Base-by-base conservation (phyloP, 2,797 vertebrate species). In the Apogon talboti region DNA sequence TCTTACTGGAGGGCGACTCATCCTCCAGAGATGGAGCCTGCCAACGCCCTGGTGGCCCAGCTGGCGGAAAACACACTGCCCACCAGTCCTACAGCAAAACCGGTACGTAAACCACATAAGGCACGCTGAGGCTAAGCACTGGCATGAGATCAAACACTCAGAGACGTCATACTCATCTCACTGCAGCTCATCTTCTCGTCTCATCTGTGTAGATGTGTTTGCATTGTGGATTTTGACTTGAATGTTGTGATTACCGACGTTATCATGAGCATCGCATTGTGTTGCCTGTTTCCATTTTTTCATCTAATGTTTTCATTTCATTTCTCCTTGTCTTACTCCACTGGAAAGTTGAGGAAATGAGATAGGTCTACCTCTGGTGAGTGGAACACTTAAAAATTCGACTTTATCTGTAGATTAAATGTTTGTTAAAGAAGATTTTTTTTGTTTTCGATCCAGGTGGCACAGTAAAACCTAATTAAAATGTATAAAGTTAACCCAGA, bases 1-100 rank as follows among this genome's bases (percentile, higher is more conserved):
- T 95, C 96, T 45, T 99, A 99, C 87, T 99, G 98, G 98, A 97
- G 95, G 91, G 94, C 97, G 75, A 98, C 98, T 41, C 98, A 97
- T 60, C 95, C 96, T 6, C 96, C 96, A 83, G 97, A 96, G 90
- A 95, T 91, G 86, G 95, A 95, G 79, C 91, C 94, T 58, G 89
- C 91, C 75, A 96, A 95, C 35, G 92, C 96, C 59, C 89, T 98
- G 67, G 94, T 95, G 90, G 94, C 95, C 38, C 95, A 95, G 61
- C 90, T 98, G 75, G 95, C 95, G 41, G 95, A 95, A 74, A 96
- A 96, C 54, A 94, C 96, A 46, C 93, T 98, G 87, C 95, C 96
- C 61, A 81, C 92, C 72, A 95, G 91, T 80, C 95, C 96, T 47
- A 80, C 93, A 78, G 93, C 93, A 89, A 84, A 65, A 58, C 57